A percentile compares a stretch with the other conserved stretches of the same genome.
Evolutionary conservation across 2,797 vertebrate genomes (phyloP).

Genomic region (Galagoides demidoff): DNA sequence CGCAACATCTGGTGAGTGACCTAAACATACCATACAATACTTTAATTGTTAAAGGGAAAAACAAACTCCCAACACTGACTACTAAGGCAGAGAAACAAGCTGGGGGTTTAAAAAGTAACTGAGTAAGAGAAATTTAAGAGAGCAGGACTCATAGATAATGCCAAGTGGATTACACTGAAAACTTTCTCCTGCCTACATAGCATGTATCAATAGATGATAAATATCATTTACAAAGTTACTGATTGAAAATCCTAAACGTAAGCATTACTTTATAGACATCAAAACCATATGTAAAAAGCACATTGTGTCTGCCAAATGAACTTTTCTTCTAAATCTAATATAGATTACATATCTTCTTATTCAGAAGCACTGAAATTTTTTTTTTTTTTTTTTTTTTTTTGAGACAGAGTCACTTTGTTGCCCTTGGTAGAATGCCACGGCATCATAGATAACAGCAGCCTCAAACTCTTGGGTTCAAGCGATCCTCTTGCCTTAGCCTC

Average conservation of each 20-base stretch:
- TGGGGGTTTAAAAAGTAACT: background rate
- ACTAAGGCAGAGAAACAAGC: background rate
- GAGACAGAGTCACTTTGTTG: too few species aligned
- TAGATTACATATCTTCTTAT: constrained; percentile 15
- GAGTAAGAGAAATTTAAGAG: constrained; percentile 9
- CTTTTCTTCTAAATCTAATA: constrained; percentile 49
- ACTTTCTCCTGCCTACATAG: background rate
- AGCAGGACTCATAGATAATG: background rate
- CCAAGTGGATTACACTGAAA: background rate
- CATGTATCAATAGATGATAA: background rate
- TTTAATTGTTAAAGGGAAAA: constrained; percentile 47
- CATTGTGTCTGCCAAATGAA: background rate
- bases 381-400: too few species aligned
- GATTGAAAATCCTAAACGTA: background rate
- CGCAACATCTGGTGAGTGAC: constrained; percentile 39
- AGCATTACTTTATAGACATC: background rate
- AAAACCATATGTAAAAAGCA: background rate
- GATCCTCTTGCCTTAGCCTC: too few species aligned
- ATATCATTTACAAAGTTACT: background rate
- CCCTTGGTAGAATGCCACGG: too few species aligned
- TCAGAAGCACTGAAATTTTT: background rate
- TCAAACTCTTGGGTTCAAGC: too few species aligned
- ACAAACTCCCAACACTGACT: background rate
- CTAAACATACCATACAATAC: constrained; percentile 8
- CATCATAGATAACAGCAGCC: too few species aligned